A percentile compares a stretch with the other conserved stretches of the same genome.
Evolutionary conservation across 2,113 vertebrate genomes (phyloP).

Genomic region (Crotalus horridus): DNA sequence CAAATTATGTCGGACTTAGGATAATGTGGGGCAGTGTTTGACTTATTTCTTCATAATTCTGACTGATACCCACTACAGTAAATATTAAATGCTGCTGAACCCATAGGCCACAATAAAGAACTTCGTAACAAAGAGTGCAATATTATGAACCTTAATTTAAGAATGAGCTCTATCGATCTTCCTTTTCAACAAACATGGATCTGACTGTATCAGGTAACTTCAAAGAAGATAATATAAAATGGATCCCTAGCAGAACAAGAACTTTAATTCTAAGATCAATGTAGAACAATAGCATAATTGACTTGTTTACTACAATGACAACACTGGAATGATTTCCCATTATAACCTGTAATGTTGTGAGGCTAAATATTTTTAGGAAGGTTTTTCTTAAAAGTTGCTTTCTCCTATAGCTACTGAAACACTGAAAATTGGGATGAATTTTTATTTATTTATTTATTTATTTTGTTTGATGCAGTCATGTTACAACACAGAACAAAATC

Average conservation of each 20-base stretch:
- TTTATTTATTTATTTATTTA: neutral
- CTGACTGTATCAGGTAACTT: neutral
- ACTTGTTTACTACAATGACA: neutral
- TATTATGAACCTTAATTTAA: neutral
- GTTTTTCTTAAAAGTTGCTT: neutral
- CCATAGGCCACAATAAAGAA: neutral
- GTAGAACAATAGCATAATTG: neutral
- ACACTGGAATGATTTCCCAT: neutral
- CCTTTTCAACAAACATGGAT: neutral
- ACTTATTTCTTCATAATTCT: neutral
- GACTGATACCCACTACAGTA: neutral
- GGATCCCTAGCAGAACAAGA: neutral
- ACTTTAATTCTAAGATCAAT: neutral
- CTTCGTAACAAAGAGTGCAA: neutral
- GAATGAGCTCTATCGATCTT: neutral
- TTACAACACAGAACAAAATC: neutral
- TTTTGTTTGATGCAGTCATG: neutral
- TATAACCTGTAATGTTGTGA: neutral
- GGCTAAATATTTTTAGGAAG: neutral
- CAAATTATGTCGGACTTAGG: neutral
- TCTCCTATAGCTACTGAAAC: neutral
- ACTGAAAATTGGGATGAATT: neutral
- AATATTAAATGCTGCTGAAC: neutral
- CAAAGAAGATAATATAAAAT: neutral
- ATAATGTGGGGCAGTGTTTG: neutral